A percentile compares a stretch with the other conserved stretches of the same genome.
These are phyloP conservation scores for Cerastis rubricosa DNA, from an alignment of 2,888 invertebrate genomes.

Conservation along the genomic window DNA sequence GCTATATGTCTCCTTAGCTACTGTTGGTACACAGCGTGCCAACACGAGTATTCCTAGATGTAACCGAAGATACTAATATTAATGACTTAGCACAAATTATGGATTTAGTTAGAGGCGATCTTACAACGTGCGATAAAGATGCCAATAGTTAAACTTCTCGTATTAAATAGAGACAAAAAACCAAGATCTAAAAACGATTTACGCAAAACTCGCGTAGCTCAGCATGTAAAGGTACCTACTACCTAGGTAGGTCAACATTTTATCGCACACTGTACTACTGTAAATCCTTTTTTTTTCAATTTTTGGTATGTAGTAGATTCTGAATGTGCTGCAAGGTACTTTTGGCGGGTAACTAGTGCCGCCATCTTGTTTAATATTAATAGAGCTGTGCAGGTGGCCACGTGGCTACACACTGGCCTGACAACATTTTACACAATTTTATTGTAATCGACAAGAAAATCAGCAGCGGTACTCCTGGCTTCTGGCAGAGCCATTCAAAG, in stretches of 20 bases:
- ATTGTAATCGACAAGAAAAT: background rate
- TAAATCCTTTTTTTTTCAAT: background rate
- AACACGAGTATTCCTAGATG: conserved; percentile 67
- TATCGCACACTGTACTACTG: conserved; percentile 26
- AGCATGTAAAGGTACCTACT: background rate
- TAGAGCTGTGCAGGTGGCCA: background rate
- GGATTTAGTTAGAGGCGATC: background rate
- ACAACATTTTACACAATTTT: background rate
- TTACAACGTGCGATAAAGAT: background rate
- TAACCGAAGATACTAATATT: conserved; percentile 50
- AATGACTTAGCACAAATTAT: conserved; percentile 47
- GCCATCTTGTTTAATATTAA: background rate
- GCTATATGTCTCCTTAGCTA: conserved; percentile 22
- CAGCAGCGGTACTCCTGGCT: background rate
- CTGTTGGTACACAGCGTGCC: conserved; percentile 64
- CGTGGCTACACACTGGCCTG: background rate
- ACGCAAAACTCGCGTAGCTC: background rate
- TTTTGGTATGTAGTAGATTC: background rate
- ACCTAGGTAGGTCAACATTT: background rate
- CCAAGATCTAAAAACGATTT: background rate
- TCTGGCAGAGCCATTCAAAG: background rate
- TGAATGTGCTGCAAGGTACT: background rate
- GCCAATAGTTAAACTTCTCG: background rate
- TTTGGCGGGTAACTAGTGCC: background rate
- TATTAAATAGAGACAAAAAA: background rate